A percentile compares a stretch with the other conserved stretches of the same genome.
Conservation (phyloP, 1,140 invertebrate genomes). For the Drosophila nikananu region DNA sequence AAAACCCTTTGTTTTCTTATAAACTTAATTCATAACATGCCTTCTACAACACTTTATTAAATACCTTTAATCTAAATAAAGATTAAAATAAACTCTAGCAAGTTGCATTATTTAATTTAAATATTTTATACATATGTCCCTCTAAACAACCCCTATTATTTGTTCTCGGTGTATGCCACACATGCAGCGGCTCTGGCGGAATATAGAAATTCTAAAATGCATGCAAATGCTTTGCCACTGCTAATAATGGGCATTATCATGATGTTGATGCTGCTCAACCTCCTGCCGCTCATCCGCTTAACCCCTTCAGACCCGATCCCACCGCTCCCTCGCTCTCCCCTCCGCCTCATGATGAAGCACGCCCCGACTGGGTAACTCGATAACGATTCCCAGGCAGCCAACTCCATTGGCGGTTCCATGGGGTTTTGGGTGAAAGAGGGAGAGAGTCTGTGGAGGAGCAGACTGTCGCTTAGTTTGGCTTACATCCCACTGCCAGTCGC, state of each 20-base stretch:
- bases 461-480: constrained; percentile 54
- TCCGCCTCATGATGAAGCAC: constrained; percentile 16
- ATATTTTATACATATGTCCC: too few species aligned
- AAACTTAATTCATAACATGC: neutral
- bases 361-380: constrained; percentile 54
- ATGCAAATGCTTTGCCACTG: constrained; percentile 70
- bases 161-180: constrained; percentile 29
- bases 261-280: constrained; percentile 50
- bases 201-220: constrained; percentile 71
- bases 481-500: constrained; percentile 17
- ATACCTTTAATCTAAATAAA: neutral
- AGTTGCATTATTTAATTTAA: neutral
- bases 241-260: constrained; percentile 80
- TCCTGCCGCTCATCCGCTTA: constrained; percentile 10
- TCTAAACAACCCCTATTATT: neutral
- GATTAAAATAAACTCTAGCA: too few species aligned
- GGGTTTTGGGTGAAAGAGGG: neutral
- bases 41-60: neutral
- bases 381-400: constrained; percentile 63
- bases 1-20: neutral
- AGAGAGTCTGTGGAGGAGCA: neutral
- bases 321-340: neutral
- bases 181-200: constrained; percentile 25
- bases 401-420: constrained; percentile 29
- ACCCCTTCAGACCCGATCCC: neutral